Base-by-base conservation (phyloP, 2,797 vertebrate species). In the Microctenopoma lineatum region DNA sequence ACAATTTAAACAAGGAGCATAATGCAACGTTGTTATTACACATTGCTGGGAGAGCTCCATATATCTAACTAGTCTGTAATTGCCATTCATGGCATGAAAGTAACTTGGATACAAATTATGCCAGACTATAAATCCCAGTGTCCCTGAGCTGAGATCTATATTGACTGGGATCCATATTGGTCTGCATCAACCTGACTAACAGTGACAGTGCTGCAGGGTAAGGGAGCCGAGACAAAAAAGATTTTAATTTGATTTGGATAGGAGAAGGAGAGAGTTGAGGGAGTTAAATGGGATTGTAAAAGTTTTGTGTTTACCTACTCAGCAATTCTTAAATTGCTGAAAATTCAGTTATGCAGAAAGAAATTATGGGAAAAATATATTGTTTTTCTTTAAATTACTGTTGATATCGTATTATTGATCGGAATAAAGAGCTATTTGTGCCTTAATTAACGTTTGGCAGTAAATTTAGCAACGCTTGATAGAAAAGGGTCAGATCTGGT, bases 11-110 rank as follows among this genome's bases (percentile, higher is more conserved):
- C 73, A 62, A 58, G 75, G 46, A 41, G 27, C 61, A 42, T 51
- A 87, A 84, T 84, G 81, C 76, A 82, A 87, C 90, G 77, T 78
- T 68, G 58, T 32, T 60, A 32, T 75, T 75, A 57, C 42, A 46
- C 57, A 21, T 73, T 53, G 58, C 54, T 63, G 18, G 26, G 15
- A 36, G 42, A 78, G 66, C 73, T 70, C 18, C 73, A 70, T 75
- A 61, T 50, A 68, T 80, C 73, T 74, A 76, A 86, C 73, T 21
- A 53, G 69, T 57, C 59, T 77, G 52, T 86, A 87, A 88, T 86
- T 85, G 71, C 66, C 58, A 66, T 84, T 83, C 68, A 75, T 74
- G 77, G 72, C 45, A 62, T 74, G 48, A 79, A 80, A 88, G 76
- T 66, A 71, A 77, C 67, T 59, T 50, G 65, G 65, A 74, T 32